These are phyloP conservation scores for Lithophane socia DNA, from an alignment of 2,888 invertebrate species.

Conservation along the genomic window DNA sequence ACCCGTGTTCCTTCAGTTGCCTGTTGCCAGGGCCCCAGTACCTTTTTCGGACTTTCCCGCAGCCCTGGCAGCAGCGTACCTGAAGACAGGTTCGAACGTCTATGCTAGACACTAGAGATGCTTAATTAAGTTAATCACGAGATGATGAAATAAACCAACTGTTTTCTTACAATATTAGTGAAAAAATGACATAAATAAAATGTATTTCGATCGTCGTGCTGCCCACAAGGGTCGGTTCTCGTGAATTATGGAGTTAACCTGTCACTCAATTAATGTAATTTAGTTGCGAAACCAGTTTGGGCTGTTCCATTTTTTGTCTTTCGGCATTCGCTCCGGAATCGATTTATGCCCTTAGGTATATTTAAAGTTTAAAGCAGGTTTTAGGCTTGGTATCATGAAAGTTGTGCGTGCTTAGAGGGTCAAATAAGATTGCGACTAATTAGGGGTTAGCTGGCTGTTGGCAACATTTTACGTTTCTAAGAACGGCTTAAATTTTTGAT, in stretches of 20 bases:
- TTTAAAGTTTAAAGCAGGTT: slow-evolving; percentile 59
- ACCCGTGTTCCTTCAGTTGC: too few relatives aligned
- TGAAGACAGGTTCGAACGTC: too few relatives aligned
- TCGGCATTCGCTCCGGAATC: slow-evolving; percentile 55
- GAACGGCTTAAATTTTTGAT: background rate
- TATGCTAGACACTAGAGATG: background rate
- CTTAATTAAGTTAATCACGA: background rate
- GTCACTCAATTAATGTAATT: slow-evolving; percentile 64
- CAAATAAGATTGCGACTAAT: slow-evolving; percentile 56
- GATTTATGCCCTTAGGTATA: slow-evolving; percentile 64
- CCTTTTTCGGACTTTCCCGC: too few relatives aligned
- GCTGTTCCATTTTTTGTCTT: slow-evolving; percentile 53
- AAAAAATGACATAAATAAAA: background rate
- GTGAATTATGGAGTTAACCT: slow-evolving; percentile 63
- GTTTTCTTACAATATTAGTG: background rate
- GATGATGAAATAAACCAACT: background rate
- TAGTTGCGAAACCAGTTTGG: slow-evolving; percentile 57
- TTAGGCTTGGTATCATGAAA: slow-evolving; percentile 48
- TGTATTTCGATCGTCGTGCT: background rate
- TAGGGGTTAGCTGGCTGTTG: slow-evolving; percentile 32
- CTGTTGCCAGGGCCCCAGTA: too few relatives aligned
- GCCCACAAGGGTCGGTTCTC: slow-evolving; percentile 32
- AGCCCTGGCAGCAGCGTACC: too few relatives aligned
- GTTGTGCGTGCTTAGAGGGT: slow-evolving; percentile 58
- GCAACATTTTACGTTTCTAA: slow-evolving; percentile 13